Evolutionary conservation across 2,797 vertebrate species (phyloP), one percentile per base, ranked within the genome.

Genomic region (Sternarchorhynchus goeldii): DNA sequence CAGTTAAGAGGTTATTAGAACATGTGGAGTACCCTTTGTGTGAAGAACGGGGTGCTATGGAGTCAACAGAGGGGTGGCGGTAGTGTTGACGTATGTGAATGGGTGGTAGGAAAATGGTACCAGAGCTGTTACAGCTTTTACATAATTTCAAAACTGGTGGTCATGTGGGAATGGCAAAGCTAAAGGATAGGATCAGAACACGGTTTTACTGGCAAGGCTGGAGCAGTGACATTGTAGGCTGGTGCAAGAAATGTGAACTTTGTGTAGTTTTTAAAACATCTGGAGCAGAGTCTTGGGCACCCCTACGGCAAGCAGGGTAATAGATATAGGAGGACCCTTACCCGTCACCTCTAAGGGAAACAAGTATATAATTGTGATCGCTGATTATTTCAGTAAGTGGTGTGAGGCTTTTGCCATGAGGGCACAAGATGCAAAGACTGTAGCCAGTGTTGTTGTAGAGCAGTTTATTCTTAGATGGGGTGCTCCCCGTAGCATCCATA

Each of bases 1-100:
- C n/a, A 57, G 17, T n/a, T n/a, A 57, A 57, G 56, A n/a, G 56
- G 18, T 2, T 57, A 57, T 6, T 57, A 12, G 20, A 25, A 59
- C n/a, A 59, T 59, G 57, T 59, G 20, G 20, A 59, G 57, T 21
- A 59, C 57, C 18, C 57, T 59, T 21, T 59, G 57, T 59, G 57
- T 59, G 57, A 59, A 59, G 57, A 25, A 59, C 25, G 57, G 57
- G 1, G 20, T 59, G 6, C 6, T 59, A 59, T 7, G 20, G 57
- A 59, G 20, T 59, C 25, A 20, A 4, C 6, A 8, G 20, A 39
- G 39, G 39, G 39, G 39, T 10, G 10, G 0, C 7, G 57, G 2
- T 5, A 7, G 57, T 6, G 20, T 58, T 58, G 57, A 58, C 20
- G 39, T 41, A 41, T 41, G 39, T 41, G 39, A 41, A 6, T 6